These are phyloP conservation scores for Sarcoramphus papa DNA, from an alignment of 2,797 vertebrate species.

Conservation along the genomic window DNA sequence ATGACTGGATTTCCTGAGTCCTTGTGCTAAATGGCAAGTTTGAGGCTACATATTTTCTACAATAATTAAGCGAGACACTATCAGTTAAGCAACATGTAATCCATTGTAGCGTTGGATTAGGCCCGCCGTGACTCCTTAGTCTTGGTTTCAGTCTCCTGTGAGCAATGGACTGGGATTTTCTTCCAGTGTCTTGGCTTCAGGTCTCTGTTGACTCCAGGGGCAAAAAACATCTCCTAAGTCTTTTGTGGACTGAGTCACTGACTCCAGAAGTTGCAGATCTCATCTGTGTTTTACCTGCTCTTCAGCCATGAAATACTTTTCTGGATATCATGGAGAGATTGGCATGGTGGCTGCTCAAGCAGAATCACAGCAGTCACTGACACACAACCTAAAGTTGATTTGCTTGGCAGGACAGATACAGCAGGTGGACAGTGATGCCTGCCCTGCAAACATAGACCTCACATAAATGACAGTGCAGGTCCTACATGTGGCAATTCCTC, in stretches of 20 bases:
- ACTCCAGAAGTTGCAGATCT: neutral
- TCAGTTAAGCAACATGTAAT: neutral
- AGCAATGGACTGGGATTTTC: neutral
- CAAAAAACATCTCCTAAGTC: neutral
- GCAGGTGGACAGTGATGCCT: neutral
- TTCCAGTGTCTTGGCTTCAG: neutral
- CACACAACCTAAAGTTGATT: neutral
- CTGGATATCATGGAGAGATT: neutral
- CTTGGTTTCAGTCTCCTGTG: neutral
- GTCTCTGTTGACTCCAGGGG: neutral
- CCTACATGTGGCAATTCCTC: neutral
- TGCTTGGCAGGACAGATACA: neutral
- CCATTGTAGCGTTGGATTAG: neutral
- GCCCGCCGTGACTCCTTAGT: neutral
- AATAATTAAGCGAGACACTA: neutral
- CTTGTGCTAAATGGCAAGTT: neutral
- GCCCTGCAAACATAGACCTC: neutral
- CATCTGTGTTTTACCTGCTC: neutral
- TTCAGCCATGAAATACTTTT: neutral
- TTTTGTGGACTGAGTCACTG: neutral
- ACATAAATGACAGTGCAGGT: neutral
- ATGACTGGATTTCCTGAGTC: neutral
- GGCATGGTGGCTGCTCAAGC: neutral
- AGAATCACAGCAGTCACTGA: neutral
- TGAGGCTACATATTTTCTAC: neutral